A percentile compares a stretch with the other conserved stretches of the same genome.
These are phyloP conservation scores for Gobio occitaniae DNA, from an alignment of 2,797 vertebrate species.

Conservation along the genomic window DNA sequence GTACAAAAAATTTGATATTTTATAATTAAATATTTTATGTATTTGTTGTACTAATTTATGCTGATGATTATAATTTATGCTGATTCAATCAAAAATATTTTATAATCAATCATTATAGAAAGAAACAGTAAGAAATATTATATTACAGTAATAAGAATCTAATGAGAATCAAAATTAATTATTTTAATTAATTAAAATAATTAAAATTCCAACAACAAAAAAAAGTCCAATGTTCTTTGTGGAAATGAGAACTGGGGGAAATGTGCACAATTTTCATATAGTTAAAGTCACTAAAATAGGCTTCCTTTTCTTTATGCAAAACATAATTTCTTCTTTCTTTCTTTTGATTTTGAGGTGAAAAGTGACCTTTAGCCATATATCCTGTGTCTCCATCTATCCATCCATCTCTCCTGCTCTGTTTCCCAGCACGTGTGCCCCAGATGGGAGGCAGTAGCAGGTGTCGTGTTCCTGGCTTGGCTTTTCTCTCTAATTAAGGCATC, in stretches of 20 bases:
- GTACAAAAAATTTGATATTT: background rate
- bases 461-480: conserved; percentile 63
- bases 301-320: background rate
- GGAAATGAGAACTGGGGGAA: background rate
- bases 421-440: conserved; percentile 62
- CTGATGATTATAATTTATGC: background rate
- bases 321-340: background rate
- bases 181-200: too few relatives aligned
- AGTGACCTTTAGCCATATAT: background rate
- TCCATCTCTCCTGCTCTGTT: background rate
- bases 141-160: background rate
- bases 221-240: too few relatives aligned
- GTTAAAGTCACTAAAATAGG: background rate
- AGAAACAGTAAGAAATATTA: background rate
- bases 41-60: background rate
- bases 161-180: too few relatives aligned
- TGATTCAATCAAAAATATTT: background rate
- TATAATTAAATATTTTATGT: background rate
- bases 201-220: background rate
- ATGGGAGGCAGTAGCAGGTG: conserved; percentile 68
- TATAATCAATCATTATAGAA: background rate
- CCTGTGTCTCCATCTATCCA: conserved; percentile 9
- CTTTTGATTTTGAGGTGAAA: background rate
- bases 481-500: conserved; percentile 77
- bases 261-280: background rate